Conservation (phyloP, 1,140 invertebrate species). For the Diploscapter pachys region DNA sequence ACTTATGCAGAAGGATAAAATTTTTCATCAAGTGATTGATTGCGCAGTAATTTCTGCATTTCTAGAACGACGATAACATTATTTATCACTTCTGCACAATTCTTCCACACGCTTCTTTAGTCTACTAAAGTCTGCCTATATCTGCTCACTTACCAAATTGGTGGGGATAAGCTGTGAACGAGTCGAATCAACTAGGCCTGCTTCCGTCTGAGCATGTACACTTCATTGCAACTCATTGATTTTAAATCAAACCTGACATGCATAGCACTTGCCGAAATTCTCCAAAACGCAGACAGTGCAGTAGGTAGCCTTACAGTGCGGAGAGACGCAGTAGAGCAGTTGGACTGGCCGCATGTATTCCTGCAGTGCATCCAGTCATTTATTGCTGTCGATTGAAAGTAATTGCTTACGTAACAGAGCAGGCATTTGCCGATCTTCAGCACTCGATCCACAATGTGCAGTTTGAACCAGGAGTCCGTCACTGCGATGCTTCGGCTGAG, state of each 20-base stretch:
- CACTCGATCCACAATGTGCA: slow-evolving; percentile 17
- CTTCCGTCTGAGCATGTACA: no score
- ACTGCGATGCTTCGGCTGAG: slow-evolving; percentile 6
- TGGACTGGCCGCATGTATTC: background rate
- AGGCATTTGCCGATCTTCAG: slow-evolving; percentile 27
- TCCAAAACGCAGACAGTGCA: slow-evolving; percentile 20
- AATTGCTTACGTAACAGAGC: slow-evolving; percentile 14
- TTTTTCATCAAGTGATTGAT: no score
- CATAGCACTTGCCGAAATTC: slow-evolving; percentile 20
- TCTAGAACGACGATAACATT: no score
- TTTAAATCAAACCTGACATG: slow-evolving; percentile 1
- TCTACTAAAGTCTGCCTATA: no score
- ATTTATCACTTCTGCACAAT: no score
- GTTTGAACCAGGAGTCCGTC: slow-evolving; percentile 16
- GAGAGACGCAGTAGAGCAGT: slow-evolving; percentile 8
- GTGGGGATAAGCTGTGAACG: no score
- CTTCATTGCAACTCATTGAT: no score
- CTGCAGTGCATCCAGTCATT: background rate
- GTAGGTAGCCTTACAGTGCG: slow-evolving; percentile 15
- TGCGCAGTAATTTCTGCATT: no score
- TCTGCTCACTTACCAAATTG: no score
- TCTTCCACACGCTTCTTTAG: no score
- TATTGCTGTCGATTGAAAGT: background rate
- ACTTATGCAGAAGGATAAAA: no score
- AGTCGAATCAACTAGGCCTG: no score